Evolutionary conservation across 1,140 invertebrate genomes (phyloP).

Genomic region (Drosophila guanche): DNA sequence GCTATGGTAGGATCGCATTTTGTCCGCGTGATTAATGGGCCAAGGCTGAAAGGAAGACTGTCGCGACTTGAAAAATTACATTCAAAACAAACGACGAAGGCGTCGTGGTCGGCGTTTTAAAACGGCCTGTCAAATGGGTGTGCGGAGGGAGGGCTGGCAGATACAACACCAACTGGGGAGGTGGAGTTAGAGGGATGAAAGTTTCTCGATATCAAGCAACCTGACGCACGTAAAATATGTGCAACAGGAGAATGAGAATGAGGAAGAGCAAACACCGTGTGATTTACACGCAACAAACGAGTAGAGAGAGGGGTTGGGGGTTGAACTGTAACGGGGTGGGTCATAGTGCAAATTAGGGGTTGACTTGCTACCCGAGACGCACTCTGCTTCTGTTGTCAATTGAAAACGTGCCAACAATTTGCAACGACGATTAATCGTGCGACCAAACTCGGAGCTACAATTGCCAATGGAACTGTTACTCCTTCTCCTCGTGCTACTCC

Average conservation of each 20-base stretch:
- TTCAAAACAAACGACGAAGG: constrained; percentile 67
- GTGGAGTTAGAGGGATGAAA: constrained; percentile 9
- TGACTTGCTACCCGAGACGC: constrained; percentile 35
- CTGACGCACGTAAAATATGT: constrained; percentile 75
- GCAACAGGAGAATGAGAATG: constrained; percentile 74
- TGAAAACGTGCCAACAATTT: constrained; percentile 84
- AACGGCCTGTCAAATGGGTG: constrained; percentile 69
- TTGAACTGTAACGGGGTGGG: background rate
- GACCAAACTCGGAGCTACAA: constrained; percentile 59
- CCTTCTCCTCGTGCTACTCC: background rate
- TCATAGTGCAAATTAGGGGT: constrained; percentile 76
- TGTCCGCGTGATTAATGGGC: constrained; percentile 72
- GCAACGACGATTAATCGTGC: constrained; percentile 83
- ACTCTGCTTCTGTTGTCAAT: constrained; percentile 68
- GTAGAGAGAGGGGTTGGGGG: constrained; percentile 10
- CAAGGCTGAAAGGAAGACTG: constrained; percentile 60
- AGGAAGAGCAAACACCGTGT: constrained; percentile 73
- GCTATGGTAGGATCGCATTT: constrained; percentile 64
- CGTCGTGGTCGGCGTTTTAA: constrained; percentile 57
- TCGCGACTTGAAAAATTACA: constrained; percentile 81
- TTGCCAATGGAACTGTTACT: constrained; percentile 11
- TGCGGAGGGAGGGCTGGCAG: background rate
- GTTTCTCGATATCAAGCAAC: constrained; percentile 47
- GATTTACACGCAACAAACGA: constrained; percentile 71
- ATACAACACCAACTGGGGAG: background rate